Evolutionary conservation across 1,140 invertebrate species (phyloP).

Genomic region (Zaprionus nigranus): DNA sequence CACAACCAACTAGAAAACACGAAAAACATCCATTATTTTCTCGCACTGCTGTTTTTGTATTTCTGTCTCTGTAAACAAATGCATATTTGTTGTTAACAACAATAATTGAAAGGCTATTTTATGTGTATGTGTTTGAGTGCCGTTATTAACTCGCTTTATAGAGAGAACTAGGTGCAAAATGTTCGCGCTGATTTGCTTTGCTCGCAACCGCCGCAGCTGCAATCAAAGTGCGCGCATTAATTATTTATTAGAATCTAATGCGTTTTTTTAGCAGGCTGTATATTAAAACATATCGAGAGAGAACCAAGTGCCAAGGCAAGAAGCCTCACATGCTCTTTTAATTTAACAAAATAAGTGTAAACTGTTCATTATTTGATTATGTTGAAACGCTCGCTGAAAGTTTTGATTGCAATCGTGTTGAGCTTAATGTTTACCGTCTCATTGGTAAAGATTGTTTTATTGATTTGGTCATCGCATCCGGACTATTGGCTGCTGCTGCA

Average conservation of each 20-base stretch:
- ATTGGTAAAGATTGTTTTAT: slow-evolving; percentile 79
- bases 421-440: slow-evolving; percentile 84
- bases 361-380: slow-evolving; percentile 59
- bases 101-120: not conserved
- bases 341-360: slow-evolving; percentile 5
- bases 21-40: slow-evolving; percentile 12
- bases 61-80: slow-evolving; percentile 27
- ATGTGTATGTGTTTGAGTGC: slow-evolving; percentile 8
- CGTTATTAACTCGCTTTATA: not conserved
- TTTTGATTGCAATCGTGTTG: slow-evolving; percentile 73
- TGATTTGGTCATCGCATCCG: slow-evolving; percentile 76
- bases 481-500: slow-evolving; percentile 56
- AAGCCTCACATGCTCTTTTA: not conserved
- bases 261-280: slow-evolving; percentile 7
- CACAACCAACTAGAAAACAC: slow-evolving; percentile 14
- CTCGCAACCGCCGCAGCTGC: slow-evolving; percentile 25
- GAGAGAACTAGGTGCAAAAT: slow-evolving; percentile 19
- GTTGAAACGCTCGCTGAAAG: slow-evolving; percentile 75
- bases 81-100: not conserved
- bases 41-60: slow-evolving; percentile 20
- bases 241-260: slow-evolving; percentile 40
- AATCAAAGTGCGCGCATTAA: slow-evolving; percentile 50
- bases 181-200: slow-evolving; percentile 25
- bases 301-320: slow-evolving; percentile 5
- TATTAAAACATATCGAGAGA: not conserved